These are phyloP conservation scores for Ceratina calcarata DNA, from an alignment of 1,140 invertebrate species.

Conservation along the genomic window DNA sequence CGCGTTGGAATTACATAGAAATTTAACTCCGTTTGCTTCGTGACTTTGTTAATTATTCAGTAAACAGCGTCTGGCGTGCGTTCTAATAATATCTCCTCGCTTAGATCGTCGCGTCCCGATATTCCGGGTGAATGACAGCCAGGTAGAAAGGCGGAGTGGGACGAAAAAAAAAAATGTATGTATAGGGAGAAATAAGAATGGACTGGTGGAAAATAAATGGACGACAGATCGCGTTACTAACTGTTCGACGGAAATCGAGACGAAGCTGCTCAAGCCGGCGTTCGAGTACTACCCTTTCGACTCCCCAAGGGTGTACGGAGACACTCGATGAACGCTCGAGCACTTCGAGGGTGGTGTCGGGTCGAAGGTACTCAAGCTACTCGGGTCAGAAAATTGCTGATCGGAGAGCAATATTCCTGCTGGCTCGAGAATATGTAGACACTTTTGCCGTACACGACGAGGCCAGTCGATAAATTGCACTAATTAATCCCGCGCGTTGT, in stretches of 20 bases:
- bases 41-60: conserved; percentile 41
- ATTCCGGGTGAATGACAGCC: not conserved
- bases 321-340: conserved; percentile 58
- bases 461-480: conserved; percentile 36
- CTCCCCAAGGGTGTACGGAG: conserved; percentile 55
- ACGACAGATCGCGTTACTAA: conserved; percentile 57
- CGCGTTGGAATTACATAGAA: conserved; percentile 8
- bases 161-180: not conserved
- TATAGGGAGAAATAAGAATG: not conserved
- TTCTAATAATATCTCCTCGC: conserved; percentile 28
- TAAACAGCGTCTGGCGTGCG: conserved; percentile 22
- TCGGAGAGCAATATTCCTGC: conserved; percentile 55
- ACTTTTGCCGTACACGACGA: conserved; percentile 26
- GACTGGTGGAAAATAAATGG: conserved; percentile 36
- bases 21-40: not conserved
- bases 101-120: conserved; percentile 8
- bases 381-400: conserved; percentile 64
- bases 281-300: conserved; percentile 47
- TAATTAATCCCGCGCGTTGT: conserved; percentile 38
- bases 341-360: conserved; percentile 56
- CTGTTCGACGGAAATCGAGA: conserved; percentile 57
- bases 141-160: no score
- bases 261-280: conserved; percentile 48
- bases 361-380: conserved; percentile 59
- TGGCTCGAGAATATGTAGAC: conserved; percentile 51